Conservation (phyloP, 2,888 invertebrate genomes). For the Idaea straminata region DNA sequence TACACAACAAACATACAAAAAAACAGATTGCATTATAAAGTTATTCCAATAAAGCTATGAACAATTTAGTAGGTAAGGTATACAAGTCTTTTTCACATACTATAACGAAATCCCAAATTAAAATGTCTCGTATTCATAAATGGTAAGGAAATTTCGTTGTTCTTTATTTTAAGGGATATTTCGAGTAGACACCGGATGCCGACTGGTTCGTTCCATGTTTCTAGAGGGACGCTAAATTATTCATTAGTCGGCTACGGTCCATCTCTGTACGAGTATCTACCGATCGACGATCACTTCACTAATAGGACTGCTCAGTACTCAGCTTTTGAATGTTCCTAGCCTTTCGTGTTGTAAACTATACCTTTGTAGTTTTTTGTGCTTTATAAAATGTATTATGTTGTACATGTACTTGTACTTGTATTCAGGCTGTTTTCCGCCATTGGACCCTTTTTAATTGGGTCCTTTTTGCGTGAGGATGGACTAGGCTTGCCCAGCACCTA, state of each 20-base stretch:
- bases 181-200: slow-evolving; percentile 27
- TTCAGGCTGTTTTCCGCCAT: too few species aligned
- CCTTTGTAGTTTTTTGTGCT: not conserved
- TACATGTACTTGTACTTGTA: too few species aligned
- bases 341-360: not conserved
- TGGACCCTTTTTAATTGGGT: too few species aligned
- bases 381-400: too few species aligned
- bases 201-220: slow-evolving; percentile 32
- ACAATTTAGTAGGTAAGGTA: too few species aligned
- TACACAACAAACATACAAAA: too few species aligned
- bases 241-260: slow-evolving; percentile 35
- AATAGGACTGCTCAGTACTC: slow-evolving; percentile 13
- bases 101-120: not conserved
- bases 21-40: too few species aligned
- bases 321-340: slow-evolving; percentile 1
- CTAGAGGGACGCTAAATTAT: slow-evolving; percentile 39
- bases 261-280: slow-evolving; percentile 19
- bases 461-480: too few species aligned
- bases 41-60: too few species aligned
- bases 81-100: too few species aligned
- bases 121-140: not conserved
- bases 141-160: slow-evolving; percentile 9
- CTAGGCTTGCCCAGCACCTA: too few species aligned
- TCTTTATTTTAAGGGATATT: slow-evolving; percentile 25
- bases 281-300: slow-evolving; percentile 19